Conservation (phyloP, 1,140 invertebrate genomes). For the Popillia japonica region DNA sequence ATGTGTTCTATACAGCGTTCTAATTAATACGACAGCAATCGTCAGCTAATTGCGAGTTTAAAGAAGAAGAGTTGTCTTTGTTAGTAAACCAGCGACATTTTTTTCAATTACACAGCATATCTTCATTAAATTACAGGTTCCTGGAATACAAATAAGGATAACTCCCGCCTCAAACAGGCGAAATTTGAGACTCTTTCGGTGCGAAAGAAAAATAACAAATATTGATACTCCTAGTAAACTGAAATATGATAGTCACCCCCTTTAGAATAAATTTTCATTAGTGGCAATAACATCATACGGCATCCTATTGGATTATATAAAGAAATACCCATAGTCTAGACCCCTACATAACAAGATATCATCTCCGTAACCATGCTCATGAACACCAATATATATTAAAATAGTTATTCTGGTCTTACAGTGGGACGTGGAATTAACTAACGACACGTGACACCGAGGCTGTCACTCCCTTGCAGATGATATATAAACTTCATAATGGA, state of each 20-base stretch:
- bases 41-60: too few species aligned
- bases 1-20: too few species aligned
- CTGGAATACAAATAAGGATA: too few species aligned
- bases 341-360: background rate
- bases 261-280: slow-evolving; percentile 26
- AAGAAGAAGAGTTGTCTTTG: too few species aligned
- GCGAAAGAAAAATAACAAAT: background rate
- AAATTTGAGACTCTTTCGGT: background rate
- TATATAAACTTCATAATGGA: slow-evolving; percentile 36
- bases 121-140: too few species aligned
- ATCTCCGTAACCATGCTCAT: background rate
- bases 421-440: background rate
- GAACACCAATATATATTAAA: slow-evolving; percentile 21
- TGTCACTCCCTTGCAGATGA: slow-evolving; percentile 22
- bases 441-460: slow-evolving; percentile 26
- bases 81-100: too few species aligned
- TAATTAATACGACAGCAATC: too few species aligned
- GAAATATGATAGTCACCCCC: background rate
- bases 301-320: background rate
- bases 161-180: too few species aligned
- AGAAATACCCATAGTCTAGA: slow-evolving; percentile 1
- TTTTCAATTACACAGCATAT: too few species aligned
- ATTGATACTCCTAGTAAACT: background rate
- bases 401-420: slow-evolving; percentile 27
- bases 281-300: background rate